These are phyloP conservation scores for Cotesia congregata DNA, from an alignment of 2,888 invertebrate species.

Conservation along the genomic window DNA sequence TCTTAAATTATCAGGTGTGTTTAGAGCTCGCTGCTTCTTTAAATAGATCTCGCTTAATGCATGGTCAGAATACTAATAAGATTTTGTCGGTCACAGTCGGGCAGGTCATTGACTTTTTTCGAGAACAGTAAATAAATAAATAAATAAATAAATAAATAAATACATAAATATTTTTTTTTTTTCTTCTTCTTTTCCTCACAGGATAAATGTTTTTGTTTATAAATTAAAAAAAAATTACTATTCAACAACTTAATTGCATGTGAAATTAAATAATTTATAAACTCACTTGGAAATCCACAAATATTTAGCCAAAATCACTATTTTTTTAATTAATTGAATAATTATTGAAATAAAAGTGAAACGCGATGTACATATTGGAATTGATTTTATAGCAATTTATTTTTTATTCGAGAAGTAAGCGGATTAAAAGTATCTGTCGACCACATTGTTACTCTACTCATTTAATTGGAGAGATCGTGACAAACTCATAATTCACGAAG, in stretches of 20 bases:
- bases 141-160: background rate
- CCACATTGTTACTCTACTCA: background rate
- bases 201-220: background rate
- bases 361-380: background rate
- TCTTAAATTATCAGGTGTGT: conserved; percentile 11
- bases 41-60: conserved; percentile 6
- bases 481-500: conserved; percentile 10
- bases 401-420: background rate
- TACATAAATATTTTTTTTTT: background rate
- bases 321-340: background rate
- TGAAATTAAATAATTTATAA: background rate
- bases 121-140: background rate
- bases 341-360: background rate
- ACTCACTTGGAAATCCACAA: too few relatives aligned
- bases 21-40: background rate
- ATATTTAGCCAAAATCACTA: too few relatives aligned
- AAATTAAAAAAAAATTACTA: background rate
- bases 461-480: conserved; percentile 26
- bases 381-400: background rate
- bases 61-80: conserved; percentile 11
- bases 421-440: conserved; percentile 6
- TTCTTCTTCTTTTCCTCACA: background rate
- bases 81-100: conserved; percentile 19
- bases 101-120: conserved; percentile 20
- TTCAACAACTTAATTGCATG: background rate